Conservation (phyloP, 2,797 vertebrate genomes). For the Tiaroga cobitis region DNA sequence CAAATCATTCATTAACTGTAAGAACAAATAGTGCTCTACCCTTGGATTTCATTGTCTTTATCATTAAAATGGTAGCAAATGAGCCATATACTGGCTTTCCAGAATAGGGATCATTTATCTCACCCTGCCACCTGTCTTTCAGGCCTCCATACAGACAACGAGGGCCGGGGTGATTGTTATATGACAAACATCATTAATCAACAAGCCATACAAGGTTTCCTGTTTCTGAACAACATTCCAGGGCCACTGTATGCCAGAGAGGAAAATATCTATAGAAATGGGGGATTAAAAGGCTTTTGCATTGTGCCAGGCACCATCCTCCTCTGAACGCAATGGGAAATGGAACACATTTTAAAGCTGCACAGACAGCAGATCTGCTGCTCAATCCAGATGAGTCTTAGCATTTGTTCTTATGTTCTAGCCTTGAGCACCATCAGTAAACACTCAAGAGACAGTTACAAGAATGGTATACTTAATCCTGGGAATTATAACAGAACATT, state of each 20-base stretch:
- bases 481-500: not conserved
- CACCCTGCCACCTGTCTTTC: constrained; percentile 50
- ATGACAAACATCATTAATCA: constrained; percentile 55
- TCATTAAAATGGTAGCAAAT: constrained; percentile 40
- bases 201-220: constrained; percentile 41
- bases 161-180: constrained; percentile 19
- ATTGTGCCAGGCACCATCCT: not conserved
- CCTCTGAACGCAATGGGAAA: not conserved
- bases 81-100: constrained; percentile 18
- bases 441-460: not conserved
- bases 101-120: constrained; percentile 46
- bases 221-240: not conserved
- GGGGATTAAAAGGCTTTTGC: constrained; percentile 23
- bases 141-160: constrained; percentile 30
- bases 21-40: not conserved
- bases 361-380: not conserved
- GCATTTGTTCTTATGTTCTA: constrained; percentile 1
- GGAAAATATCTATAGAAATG: constrained; percentile 6
- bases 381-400: not conserved
- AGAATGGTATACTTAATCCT: not conserved
- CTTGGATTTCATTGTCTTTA: constrained; percentile 40
- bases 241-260: not conserved
- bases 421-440: not conserved
- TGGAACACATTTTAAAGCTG: constrained; percentile 12
- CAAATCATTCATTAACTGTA: constrained; percentile 3